Conservation (phyloP, 2,113 vertebrate species). For the Heliornis fulica region DNA sequence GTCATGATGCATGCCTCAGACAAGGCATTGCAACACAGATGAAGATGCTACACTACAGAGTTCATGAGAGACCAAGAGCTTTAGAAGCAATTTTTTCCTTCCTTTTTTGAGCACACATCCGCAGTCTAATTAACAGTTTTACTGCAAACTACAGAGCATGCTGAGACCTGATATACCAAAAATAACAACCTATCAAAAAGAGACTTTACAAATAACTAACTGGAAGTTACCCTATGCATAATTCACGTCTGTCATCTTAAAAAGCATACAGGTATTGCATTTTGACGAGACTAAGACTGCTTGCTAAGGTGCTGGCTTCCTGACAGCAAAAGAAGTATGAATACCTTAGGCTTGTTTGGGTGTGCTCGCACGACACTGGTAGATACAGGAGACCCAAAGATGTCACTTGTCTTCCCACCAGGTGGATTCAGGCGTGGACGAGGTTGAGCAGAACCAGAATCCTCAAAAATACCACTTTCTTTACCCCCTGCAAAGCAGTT, state of each 20-base stretch:
- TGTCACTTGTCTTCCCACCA: constrained; percentile 79
- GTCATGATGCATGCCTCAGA: not conserved
- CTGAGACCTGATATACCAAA: not conserved
- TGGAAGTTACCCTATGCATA: not conserved
- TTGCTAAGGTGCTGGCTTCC: not conserved
- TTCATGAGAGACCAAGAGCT: not conserved
- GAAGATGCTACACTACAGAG: not conserved
- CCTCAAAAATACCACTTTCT: constrained; percentile 89
- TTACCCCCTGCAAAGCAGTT: constrained; percentile 73
- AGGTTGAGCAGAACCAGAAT: constrained; percentile 67
- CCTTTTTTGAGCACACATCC: not conserved
- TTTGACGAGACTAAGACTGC: not conserved
- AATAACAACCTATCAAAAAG: not conserved
- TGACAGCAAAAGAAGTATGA: not conserved
- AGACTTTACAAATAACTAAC: not conserved
- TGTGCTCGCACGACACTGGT: constrained; percentile 72
- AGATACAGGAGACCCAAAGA: constrained; percentile 80
- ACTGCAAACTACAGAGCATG: not conserved
- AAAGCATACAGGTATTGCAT: not conserved
- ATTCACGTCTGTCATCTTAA: not conserved
- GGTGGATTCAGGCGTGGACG: constrained; percentile 76
- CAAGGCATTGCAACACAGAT: not conserved
- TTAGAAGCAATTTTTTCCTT: not conserved
- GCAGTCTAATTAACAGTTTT: not conserved
- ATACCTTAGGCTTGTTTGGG: constrained; percentile 96